These are phyloP conservation scores for Heliornis fulica DNA, from an alignment of 2,113 vertebrate genomes.

Conservation along the genomic window DNA sequence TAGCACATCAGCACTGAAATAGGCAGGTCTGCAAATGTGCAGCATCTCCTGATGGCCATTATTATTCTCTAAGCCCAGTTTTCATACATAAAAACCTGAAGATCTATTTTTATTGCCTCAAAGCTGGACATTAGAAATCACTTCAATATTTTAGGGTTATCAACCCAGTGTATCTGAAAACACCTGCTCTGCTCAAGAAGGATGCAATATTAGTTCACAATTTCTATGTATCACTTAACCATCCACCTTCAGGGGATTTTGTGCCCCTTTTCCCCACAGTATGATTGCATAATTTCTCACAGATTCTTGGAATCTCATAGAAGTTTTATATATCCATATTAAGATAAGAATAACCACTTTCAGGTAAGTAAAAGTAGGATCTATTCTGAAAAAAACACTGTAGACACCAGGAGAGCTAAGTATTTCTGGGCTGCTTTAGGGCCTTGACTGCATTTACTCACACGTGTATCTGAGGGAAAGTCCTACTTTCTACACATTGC, in stretches of 20 bases:
- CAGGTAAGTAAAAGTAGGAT: not conserved
- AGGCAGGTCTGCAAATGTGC: not conserved
- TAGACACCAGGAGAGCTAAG: not conserved
- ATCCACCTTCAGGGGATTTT: not conserved
- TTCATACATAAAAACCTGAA: slow-evolving; percentile 13
- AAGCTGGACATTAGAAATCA: slow-evolving; percentile 29
- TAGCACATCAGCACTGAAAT: not conserved
- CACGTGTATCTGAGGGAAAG: not conserved
- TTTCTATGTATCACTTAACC: not conserved
- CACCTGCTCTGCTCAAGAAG: not conserved
- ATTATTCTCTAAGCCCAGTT: not conserved
- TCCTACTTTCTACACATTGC: not conserved
- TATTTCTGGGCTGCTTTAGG: not conserved
- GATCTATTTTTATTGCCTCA: slow-evolving; percentile 38
- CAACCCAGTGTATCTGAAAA: not conserved
- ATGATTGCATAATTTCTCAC: not conserved
- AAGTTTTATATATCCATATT: not conserved
- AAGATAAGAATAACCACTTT: not conserved
- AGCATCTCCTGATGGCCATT: not conserved
- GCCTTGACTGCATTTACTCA: not conserved
- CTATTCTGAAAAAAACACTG: not conserved
- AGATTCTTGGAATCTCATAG: not conserved
- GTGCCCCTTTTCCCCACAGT: not conserved
- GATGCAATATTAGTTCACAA: not conserved
- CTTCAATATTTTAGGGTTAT: not conserved